These are phyloP conservation scores for Mythimna vitellina DNA, from an alignment of 2,888 invertebrate species.

Conservation along the genomic window DNA sequence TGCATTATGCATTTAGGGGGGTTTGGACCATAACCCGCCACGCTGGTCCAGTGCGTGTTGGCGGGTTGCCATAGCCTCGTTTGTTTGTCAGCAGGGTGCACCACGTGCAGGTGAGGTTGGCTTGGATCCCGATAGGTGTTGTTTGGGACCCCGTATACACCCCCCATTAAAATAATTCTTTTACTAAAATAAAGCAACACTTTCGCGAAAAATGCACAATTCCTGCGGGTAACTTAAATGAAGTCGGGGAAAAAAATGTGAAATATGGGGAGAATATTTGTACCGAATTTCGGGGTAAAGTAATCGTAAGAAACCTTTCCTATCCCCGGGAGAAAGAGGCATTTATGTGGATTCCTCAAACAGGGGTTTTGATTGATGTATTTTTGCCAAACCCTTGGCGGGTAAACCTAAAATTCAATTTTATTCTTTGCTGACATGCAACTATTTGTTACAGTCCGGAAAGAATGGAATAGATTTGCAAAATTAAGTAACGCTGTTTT, in stretches of 20 bases:
- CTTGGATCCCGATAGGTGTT: no score
- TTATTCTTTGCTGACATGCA: conserved; percentile 16
- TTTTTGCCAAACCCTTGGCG: conserved; percentile 8
- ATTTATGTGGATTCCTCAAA: conserved; percentile 17
- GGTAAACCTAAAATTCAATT: conserved; percentile 14
- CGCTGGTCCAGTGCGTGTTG: no score
- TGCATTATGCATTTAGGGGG: no score
- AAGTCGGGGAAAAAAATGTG: not conserved
- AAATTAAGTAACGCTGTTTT: not conserved
- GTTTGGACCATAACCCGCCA: no score
- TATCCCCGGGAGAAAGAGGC: conserved; percentile 2
- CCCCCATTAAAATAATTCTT: no score
- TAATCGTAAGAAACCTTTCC: not conserved
- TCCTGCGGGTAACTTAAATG: no score
- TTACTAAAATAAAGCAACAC: no score
- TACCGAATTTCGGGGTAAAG: not conserved
- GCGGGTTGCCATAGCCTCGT: no score
- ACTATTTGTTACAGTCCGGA: conserved; percentile 34
- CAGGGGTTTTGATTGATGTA: conserved; percentile 16
- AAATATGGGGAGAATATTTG: not conserved
- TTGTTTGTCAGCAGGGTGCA: no score
- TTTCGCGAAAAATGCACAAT: no score
- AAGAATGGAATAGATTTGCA: not conserved
- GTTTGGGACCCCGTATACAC: no score
- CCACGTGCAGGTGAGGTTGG: no score